These are phyloP conservation scores for Pseudomyrmex gracilis DNA, from an alignment of 1,140 invertebrate species.

Conservation along the genomic window DNA sequence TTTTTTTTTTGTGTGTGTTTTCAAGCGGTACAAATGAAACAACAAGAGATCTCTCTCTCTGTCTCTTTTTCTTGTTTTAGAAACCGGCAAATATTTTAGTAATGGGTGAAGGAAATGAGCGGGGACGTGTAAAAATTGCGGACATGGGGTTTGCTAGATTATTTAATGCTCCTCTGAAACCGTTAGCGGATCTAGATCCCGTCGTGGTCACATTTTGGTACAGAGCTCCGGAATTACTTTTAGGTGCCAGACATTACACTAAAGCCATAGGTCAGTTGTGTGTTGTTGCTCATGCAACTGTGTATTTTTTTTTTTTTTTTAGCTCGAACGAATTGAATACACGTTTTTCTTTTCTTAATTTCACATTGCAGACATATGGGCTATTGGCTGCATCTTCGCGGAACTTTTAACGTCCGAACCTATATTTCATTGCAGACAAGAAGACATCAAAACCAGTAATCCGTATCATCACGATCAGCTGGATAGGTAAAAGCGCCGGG, in stretches of 20 bases:
- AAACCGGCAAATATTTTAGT: conserved; percentile 99
- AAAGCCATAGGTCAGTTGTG: conserved; percentile 95
- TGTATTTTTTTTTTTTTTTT: background rate
- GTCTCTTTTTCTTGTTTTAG: conserved; percentile 82
- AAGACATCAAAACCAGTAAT: conserved; percentile 99
- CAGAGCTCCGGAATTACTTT: conserved; percentile 97
- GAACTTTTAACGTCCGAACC: conserved; percentile 98
- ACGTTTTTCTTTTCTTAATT: conserved; percentile 3
- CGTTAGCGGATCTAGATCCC: conserved; percentile 98
- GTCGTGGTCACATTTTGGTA: conserved; percentile 99
- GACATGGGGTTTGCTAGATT: conserved; percentile 99
- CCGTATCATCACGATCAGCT: conserved; percentile 99
- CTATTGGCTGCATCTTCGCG: conserved; percentile 99
- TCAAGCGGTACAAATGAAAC: too few species aligned
- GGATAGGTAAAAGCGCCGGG: conserved; percentile 89
- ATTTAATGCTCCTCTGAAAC: conserved; percentile 99
- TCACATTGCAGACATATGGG: conserved; percentile 96
- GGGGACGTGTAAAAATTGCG: conserved; percentile 99
- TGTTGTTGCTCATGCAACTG: background rate
- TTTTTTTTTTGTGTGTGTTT: background rate
- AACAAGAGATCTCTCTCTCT: background rate
- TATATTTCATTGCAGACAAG: conserved; percentile 99
- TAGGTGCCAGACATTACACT: conserved; percentile 99
- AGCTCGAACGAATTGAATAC: background rate
- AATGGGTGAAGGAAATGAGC: conserved; percentile 99